Conservation (phyloP, 1,140 invertebrate species). For the Rhagoletis zephyria region DNA sequence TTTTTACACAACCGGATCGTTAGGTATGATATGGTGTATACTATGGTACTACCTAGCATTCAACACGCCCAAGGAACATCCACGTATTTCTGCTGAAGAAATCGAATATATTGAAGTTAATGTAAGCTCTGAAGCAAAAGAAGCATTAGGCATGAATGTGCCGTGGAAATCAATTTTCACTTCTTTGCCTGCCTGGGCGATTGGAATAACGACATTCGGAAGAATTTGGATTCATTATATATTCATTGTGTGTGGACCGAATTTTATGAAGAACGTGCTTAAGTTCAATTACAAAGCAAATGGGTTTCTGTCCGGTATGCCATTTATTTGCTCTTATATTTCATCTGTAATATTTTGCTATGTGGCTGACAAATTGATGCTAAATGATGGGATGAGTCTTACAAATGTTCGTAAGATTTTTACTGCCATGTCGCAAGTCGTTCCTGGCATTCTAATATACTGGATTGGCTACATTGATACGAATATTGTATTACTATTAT, state of each 20-base stretch:
- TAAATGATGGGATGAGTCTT: slow-evolving; percentile 76
- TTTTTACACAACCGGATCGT: slow-evolving; percentile 82
- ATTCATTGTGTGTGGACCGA: slow-evolving; percentile 81
- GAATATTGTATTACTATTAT: slow-evolving; percentile 76
- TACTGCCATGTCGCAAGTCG: slow-evolving; percentile 81
- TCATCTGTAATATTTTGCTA: slow-evolving; percentile 82
- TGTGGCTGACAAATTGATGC: slow-evolving; percentile 79
- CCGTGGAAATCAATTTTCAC: slow-evolving; percentile 86
- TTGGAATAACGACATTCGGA: slow-evolving; percentile 83
- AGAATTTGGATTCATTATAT: slow-evolving; percentile 83
- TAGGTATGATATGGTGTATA: slow-evolving; percentile 79
- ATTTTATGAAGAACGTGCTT: slow-evolving; percentile 81
- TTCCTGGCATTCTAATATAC: slow-evolving; percentile 80
- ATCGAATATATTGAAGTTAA: slow-evolving; percentile 81
- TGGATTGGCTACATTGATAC: slow-evolving; percentile 81
- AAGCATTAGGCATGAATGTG: slow-evolving; percentile 72
- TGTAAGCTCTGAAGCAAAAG: slow-evolving; percentile 75
- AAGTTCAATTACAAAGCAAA: slow-evolving; percentile 82
- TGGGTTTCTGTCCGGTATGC: slow-evolving; percentile 79
- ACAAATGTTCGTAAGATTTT: slow-evolving; percentile 81
- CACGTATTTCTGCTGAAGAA: slow-evolving; percentile 81
- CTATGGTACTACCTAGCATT: slow-evolving; percentile 85
- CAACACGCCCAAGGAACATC: slow-evolving; percentile 83
- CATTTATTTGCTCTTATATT: slow-evolving; percentile 81
- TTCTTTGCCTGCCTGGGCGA: slow-evolving; percentile 86